Conservation (phyloP, 2,113 vertebrate species). For the Numida meleagris region DNA sequence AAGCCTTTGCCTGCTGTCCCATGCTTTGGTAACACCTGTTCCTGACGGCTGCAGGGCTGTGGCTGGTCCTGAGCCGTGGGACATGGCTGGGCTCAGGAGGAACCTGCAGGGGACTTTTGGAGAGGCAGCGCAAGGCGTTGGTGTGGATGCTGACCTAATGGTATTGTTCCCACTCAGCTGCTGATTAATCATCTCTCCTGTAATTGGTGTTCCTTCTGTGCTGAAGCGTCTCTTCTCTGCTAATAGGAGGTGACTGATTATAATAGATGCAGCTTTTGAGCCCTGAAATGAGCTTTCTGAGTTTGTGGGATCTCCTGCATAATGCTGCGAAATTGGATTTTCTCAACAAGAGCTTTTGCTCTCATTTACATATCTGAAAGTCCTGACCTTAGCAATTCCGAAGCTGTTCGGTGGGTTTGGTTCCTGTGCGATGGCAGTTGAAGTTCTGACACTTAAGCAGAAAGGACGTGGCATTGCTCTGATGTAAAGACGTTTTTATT, state of each 20-base stretch:
- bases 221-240: background rate
- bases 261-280: background rate
- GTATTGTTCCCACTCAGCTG: background rate
- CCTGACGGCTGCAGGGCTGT: background rate
- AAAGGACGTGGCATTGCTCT: slow-evolving; percentile 10
- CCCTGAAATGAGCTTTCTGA: background rate
- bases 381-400: background rate
- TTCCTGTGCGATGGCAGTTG: background rate
- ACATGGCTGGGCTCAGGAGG: background rate
- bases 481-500: slow-evolving; percentile 43
- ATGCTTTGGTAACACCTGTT: background rate
- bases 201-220: background rate
- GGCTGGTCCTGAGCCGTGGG: background rate
- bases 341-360: background rate
- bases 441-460: background rate
- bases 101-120: background rate
- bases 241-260: background rate
- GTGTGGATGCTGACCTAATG: background rate
- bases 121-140: accelerated
- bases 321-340: background rate
- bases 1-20: background rate
- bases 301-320: background rate
- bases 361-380: background rate
- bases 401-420: background rate
- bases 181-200: background rate